Evolutionary conservation across 2,888 invertebrate species (phyloP).

Genomic region (Chironomus riparius): DNA sequence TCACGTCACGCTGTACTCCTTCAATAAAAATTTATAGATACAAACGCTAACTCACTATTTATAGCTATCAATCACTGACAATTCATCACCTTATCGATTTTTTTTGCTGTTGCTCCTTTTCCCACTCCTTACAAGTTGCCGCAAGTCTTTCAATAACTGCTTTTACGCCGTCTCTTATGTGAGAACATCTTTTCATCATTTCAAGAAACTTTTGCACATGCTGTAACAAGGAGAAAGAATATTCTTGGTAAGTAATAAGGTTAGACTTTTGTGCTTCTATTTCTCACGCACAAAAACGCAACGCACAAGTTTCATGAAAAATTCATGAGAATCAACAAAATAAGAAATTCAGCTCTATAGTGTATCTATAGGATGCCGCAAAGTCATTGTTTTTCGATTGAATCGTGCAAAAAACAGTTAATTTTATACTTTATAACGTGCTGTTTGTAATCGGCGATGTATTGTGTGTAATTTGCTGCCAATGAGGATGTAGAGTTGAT

Average conservation of each 20-base stretch:
- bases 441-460: too few species aligned
- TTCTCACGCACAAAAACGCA: background rate
- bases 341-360: background rate
- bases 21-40: background rate
- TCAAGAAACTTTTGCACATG: background rate
- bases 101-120: background rate
- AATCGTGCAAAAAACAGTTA: background rate
- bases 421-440: too few species aligned
- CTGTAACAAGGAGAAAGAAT: background rate
- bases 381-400: background rate
- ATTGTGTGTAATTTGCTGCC: too few species aligned
- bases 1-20: background rate
- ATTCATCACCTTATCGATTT: background rate
- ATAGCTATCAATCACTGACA: background rate
- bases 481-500: too few species aligned
- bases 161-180: background rate
- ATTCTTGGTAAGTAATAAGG: background rate
- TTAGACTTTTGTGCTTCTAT: background rate
- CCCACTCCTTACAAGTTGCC: background rate
- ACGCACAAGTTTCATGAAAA: background rate
- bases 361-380: background rate
- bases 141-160: background rate
- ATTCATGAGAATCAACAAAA: background rate
- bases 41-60: background rate
- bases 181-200: background rate